Evolutionary conservation across 2,888 invertebrate genomes (phyloP), one percentile per base, ranked within the genome.

Genomic region (Acrobeloides nanus): DNA sequence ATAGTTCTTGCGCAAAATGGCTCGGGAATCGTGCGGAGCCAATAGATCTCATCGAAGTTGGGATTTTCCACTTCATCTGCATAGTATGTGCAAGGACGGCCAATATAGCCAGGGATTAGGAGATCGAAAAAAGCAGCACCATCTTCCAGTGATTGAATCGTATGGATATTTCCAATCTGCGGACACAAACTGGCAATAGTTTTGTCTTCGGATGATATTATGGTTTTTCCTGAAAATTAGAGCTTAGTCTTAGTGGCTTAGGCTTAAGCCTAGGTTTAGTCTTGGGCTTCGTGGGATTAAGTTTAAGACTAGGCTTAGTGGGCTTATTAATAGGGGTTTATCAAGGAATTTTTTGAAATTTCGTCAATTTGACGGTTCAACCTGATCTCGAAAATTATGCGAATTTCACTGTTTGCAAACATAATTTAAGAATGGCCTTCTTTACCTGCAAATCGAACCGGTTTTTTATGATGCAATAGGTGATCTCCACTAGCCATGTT

Each of bases 51-150:
- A 15, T 54, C 51, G 17, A n/a, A 29, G 29, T 10, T 29, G 10
- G 46, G 20, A 23, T 45, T 21, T 23, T 37, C 25, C 5, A 25
- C 44, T 6, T 45, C 46, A 23, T 32, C 32, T n/a, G 18, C 37
- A 29, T 33, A 55, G 32, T 50, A 50, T 7, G 24, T 27, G 21
- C 51, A 51, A 5, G 21, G 24, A n/a, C 3, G 1, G 10, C 21
- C 42, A 18, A 33, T 46, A 34, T 59, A 59, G 18, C 64, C 64
- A 21, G 68, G 66, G 15, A 62, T 37, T 31, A 67, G 57, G 21
- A 67, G 42, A 38, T 67, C 67, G 35, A 65, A 60, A 47, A 67
- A 67, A 29, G 59, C 62, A n/a, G 64, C 51, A 18, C 55, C 59
- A 33, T 53, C 57, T 17, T 62, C 62, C 4, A 64, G 38, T 7